Conservation (phyloP, 2,888 invertebrate genomes). For the Ormyrus pomaceus region DNA sequence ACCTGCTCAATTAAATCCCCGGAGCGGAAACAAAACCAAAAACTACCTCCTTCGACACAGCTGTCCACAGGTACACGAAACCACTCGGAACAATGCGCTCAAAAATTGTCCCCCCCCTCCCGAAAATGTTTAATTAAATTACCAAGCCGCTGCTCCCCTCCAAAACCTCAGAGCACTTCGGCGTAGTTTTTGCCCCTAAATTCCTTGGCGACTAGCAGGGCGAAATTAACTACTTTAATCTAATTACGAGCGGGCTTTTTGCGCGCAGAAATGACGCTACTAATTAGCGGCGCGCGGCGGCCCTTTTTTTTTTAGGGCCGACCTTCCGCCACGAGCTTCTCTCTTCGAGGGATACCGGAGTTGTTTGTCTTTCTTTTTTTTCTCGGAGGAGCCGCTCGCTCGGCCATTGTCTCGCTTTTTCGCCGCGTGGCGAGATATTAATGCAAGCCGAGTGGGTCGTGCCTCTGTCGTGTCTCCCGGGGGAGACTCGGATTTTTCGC, state of each 20-base stretch:
- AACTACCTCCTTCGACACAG: neutral
- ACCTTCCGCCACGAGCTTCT: neutral
- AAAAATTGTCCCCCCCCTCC: neutral
- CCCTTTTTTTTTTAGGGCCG: neutral
- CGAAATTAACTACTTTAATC: slow-evolving; percentile 55
- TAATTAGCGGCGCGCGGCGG: slow-evolving; percentile 42
- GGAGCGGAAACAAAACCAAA: neutral
- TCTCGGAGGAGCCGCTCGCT: neutral
- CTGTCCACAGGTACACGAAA: neutral
- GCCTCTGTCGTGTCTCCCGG: slow-evolving; percentile 23
- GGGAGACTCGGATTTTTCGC: slow-evolving; percentile 13
- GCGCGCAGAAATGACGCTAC: slow-evolving; percentile 37
- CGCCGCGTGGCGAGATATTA: slow-evolving; percentile 13
- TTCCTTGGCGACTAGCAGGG: slow-evolving; percentile 5
- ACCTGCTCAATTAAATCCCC: slow-evolving; percentile 6
- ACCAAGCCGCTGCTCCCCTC: neutral
- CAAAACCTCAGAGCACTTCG: no score
- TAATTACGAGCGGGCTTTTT: slow-evolving; percentile 42
- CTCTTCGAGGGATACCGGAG: slow-evolving; percentile 8
- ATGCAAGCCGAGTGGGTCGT: slow-evolving; percentile 10
- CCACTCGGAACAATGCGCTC: neutral
- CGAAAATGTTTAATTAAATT: slow-evolving; percentile 40
- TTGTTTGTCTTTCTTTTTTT: neutral
- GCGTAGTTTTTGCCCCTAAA: slow-evolving; percentile 16
- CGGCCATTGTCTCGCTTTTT: slow-evolving; percentile 37